Percentiles rank a stretch among this genome's conserved stretches.
Evolutionary conservation across 2,888 invertebrate species (phyloP).

Genomic region (Eristalis intricaria): DNA sequence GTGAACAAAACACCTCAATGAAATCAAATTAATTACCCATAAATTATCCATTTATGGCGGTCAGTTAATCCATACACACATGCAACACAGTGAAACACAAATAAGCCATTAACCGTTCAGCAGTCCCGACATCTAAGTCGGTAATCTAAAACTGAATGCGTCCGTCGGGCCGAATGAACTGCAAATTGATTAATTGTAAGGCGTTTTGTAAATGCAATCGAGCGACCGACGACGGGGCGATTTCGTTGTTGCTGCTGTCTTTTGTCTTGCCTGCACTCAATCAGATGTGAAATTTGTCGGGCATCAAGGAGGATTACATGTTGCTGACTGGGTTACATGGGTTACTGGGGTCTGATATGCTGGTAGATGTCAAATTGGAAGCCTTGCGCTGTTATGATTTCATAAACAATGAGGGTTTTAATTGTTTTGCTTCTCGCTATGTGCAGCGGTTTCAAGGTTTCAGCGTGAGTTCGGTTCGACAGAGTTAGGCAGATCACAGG

Average conservation of each 20-base stretch:
- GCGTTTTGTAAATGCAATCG: conserved; percentile 17
- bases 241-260: neutral
- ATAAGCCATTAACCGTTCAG: conserved; percentile 60
- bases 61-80: conserved; percentile 23
- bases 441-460: neutral
- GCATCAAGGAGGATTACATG: neutral
- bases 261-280: neutral
- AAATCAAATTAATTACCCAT: conserved; percentile 64
- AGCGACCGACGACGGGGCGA: neutral
- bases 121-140: conserved; percentile 28
- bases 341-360: neutral
- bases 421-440: neutral
- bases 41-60: conserved; percentile 59
- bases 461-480: neutral
- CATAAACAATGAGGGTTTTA: neutral
- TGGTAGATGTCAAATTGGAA: neutral
- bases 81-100: conserved; percentile 33
- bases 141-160: conserved; percentile 52
- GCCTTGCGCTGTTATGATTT: neutral
- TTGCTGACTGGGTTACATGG: neutral
- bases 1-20: conserved; percentile 45
- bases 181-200: conserved; percentile 69
- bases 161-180: conserved; percentile 30
- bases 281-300: neutral
- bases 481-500: neutral